Conservation (phyloP, 2,113 vertebrate genomes). For the Callipepla californica region DNA sequence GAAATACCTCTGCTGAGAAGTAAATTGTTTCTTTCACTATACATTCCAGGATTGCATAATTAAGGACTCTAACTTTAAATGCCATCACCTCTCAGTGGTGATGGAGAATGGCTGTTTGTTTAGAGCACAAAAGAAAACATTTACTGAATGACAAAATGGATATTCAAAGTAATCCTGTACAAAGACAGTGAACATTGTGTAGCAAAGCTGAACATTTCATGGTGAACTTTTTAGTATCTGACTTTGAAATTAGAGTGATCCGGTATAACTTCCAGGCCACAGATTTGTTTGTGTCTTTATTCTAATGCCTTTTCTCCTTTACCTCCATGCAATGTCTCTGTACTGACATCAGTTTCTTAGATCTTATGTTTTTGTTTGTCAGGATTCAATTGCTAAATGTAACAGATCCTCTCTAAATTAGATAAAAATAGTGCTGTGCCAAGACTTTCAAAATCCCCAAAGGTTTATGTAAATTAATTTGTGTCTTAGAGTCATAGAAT, state of each 20-base stretch:
- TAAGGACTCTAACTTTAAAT: conserved; percentile 33
- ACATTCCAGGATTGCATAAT: conserved; percentile 23
- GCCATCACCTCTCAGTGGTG: neutral
- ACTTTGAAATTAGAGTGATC: neutral
- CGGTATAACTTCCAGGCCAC: neutral
- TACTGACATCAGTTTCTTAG: neutral
- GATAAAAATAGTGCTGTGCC: neutral
- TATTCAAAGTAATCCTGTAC: conserved; percentile 25
- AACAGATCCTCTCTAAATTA: neutral
- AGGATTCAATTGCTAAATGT: neutral
- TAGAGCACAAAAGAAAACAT: conserved; percentile 35
- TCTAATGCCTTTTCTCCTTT: neutral
- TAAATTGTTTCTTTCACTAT: neutral
- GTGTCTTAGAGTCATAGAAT: neutral
- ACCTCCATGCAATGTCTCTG: neutral
- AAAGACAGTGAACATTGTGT: neutral
- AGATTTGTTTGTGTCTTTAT: neutral
- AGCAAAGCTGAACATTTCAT: neutral
- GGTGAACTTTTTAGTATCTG: neutral
- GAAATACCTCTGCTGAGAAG: neutral
- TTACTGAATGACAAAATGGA: conserved; percentile 35
- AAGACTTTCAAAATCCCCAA: neutral
- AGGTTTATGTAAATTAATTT: neutral
- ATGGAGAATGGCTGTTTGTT: conserved; percentile 22
- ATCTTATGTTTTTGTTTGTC: neutral